These are phyloP conservation scores for Cromileptes altivelis DNA, from an alignment of 2,113 vertebrate genomes.

Conservation along the genomic window DNA sequence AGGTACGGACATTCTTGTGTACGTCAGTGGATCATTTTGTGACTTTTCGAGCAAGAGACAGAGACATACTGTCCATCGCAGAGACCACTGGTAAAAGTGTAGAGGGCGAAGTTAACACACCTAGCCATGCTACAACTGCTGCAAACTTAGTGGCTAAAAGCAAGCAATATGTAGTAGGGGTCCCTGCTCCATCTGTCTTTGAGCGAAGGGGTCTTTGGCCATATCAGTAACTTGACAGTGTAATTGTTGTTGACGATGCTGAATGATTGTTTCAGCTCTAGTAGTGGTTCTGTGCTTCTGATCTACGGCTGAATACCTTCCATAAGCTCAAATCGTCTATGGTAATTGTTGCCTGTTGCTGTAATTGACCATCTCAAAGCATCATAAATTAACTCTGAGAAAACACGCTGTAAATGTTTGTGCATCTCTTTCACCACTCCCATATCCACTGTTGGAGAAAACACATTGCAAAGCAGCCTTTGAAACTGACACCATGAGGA, in stretches of 20 bases:
- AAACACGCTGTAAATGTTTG: constrained; percentile 47
- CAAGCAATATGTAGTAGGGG: too few species aligned
- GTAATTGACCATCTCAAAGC: constrained; percentile 13
- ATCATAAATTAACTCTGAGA: constrained; percentile 10
- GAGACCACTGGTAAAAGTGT: too few species aligned
- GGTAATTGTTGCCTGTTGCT: neutral
- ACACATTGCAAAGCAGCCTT: constrained; percentile 47
- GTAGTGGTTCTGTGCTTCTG: neutral
- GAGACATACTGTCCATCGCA: too few species aligned
- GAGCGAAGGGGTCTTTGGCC: too few species aligned
- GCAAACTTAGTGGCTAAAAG: too few species aligned
- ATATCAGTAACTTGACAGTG: neutral
- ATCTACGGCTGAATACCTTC: neutral
- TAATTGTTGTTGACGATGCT: neutral
- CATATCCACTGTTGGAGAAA: constrained; percentile 33
- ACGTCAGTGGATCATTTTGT: too few species aligned
- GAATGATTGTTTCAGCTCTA: neutral
- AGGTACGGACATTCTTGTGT: too few species aligned
- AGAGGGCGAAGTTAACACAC: too few species aligned
- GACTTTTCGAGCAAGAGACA: too few species aligned
- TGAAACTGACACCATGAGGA: constrained; percentile 55
- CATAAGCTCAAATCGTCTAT: neutral
- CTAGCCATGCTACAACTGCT: too few species aligned
- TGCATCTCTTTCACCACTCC: constrained; percentile 14
- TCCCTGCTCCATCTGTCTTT: too few species aligned